Evolutionary conservation across 2,797 vertebrate genomes (phyloP).

Genomic region (Chrysocyon brachyurus): DNA sequence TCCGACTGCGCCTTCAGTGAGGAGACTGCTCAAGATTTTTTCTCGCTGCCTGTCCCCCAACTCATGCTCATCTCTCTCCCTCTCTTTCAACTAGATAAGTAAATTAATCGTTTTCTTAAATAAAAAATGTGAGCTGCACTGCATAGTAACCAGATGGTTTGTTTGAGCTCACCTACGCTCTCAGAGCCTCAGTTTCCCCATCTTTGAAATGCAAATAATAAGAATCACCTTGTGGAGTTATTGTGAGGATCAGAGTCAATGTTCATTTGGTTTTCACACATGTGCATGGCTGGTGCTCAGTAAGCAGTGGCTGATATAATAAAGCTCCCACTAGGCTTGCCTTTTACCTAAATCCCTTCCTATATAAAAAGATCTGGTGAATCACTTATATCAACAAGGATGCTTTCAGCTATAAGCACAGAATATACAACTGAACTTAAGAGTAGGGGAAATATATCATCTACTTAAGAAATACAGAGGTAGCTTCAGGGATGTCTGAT

Average conservation of each 20-base stretch:
- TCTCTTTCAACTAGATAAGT: background rate
- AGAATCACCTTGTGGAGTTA: background rate
- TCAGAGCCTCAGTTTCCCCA: background rate
- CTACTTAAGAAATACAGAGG: background rate
- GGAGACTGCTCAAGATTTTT: background rate
- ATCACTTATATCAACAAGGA: background rate
- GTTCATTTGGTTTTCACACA: background rate
- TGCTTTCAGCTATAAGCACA: conserved; percentile 29
- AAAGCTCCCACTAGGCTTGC: background rate
- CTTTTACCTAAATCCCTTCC: conserved; percentile 30
- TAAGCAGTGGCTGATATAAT: background rate
- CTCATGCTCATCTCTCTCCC: background rate
- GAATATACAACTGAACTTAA: conserved; percentile 12
- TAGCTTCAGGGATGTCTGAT: background rate
- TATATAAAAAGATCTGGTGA: background rate
- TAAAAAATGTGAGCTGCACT: background rate
- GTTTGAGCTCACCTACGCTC: background rate
- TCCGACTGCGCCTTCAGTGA: accelerated
- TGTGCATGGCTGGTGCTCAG: background rate
- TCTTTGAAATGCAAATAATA: background rate
- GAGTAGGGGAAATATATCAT: background rate
- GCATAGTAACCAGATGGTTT: background rate
- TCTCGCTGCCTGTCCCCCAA: background rate
- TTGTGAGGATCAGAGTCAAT: background rate
- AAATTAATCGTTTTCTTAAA: background rate